These are phyloP conservation scores for Danio rerio DNA, from an alignment of 2,113 vertebrate species.

Conservation along the genomic window DNA sequence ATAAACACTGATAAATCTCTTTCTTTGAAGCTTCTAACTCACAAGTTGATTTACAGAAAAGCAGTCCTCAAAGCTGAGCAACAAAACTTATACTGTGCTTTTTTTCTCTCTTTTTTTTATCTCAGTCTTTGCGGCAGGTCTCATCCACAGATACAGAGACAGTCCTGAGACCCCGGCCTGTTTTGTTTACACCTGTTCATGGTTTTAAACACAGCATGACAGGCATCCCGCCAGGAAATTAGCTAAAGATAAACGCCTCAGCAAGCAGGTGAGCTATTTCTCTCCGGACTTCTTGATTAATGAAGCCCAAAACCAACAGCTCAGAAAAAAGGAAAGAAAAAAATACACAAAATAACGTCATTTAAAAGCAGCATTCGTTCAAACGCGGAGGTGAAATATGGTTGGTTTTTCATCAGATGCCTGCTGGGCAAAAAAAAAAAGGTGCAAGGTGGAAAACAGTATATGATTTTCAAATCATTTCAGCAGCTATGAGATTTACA, in stretches of 20 bases:
- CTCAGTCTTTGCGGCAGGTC: neutral
- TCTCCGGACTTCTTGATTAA: conserved; percentile 42
- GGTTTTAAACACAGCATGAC: conserved; percentile 42
- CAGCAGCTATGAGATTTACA: conserved; percentile 1
- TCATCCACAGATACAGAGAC: neutral
- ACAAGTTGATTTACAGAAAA: neutral
- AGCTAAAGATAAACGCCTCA: conserved; percentile 52
- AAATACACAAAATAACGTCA: neutral
- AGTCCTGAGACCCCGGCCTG: conserved; percentile 38
- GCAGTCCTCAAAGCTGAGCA: neutral
- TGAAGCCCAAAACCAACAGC: conserved; percentile 35
- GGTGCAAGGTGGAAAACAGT: neutral
- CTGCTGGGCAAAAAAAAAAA: neutral
- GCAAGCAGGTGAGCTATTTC: conserved; percentile 51
- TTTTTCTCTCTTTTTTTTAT: neutral
- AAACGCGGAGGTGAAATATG: neutral
- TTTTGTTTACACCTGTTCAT: conserved; percentile 55
- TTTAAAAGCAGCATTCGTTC: conserved; percentile 5
- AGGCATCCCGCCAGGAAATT: conserved; percentile 51
- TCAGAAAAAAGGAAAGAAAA: neutral
- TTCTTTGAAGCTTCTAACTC: neutral
- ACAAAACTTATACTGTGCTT: neutral
- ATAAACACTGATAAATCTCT: neutral
- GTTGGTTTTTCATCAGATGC: conserved; percentile 19
- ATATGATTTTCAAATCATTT: neutral